Conservation (phyloP, 2,888 invertebrate genomes). For the Epirrhoe alternata region DNA sequence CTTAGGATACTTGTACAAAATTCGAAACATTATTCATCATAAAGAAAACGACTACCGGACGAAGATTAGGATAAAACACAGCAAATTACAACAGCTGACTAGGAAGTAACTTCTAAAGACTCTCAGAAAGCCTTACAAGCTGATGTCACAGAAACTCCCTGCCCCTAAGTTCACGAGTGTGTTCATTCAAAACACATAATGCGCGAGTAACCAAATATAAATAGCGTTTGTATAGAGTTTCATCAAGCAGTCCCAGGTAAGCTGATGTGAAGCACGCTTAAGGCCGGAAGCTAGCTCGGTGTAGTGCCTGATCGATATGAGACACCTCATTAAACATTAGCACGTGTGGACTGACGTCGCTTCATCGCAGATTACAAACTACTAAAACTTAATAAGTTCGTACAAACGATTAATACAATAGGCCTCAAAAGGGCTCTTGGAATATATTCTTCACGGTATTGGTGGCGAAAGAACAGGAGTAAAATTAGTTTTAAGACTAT, state of each 20-base stretch:
- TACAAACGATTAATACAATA: too few species aligned
- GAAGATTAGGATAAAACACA: background rate
- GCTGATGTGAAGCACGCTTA: too few species aligned
- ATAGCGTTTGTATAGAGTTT: too few species aligned
- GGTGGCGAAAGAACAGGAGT: too few species aligned
- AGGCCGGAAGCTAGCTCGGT: background rate
- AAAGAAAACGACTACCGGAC: background rate
- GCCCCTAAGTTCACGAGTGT: too few species aligned
- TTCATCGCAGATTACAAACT: background rate
- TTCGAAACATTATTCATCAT: background rate
- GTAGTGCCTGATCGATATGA: slow-evolving; percentile 1
- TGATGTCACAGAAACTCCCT: too few species aligned
- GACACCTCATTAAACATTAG: slow-evolving; percentile 2
- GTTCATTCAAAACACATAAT: too few species aligned
- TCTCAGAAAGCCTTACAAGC: background rate
- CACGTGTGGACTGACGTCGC: slow-evolving; percentile 5
- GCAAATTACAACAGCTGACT: background rate
- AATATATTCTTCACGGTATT: too few species aligned
- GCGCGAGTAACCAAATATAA: too few species aligned
- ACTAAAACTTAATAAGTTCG: background rate
- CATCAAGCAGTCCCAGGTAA: too few species aligned
- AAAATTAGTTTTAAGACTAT: too few species aligned
- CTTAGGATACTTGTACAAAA: background rate
- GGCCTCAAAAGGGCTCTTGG: background rate
- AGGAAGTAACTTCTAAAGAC: background rate